Base-by-base conservation (phyloP, 2,797 vertebrate genomes). In the Poecilia velifera region DNA sequence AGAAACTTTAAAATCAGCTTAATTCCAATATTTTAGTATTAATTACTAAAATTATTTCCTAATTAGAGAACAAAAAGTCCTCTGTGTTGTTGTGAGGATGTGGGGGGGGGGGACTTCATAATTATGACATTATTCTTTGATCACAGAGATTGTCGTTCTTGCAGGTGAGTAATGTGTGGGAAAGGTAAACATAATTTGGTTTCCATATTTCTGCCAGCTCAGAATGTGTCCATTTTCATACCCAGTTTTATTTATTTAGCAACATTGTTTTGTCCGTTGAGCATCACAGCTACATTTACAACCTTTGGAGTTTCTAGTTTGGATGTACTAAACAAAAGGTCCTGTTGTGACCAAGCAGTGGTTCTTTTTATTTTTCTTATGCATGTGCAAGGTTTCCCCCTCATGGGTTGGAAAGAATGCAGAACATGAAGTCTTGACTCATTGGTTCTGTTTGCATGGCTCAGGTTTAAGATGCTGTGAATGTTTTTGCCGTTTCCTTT, bases 101-200 rank as follows among this genome's bases (percentile, higher is more conserved):
- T 57, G 82, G 78, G 57, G 82, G 90, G 82, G 90, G 77, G 57
- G 82, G 90, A 87, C 88, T 86, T 91, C 96, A 77, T 96, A 94
- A 93, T 85, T 94, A 41, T 95, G 89, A 89, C 92, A 82, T 95
- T 97, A 92, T 96, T 96, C 92, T 96, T 96, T 94, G 92, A 96
- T 92, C 92, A 90, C 96, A 97, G 97, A 96, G 91, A 93, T 84
- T 95, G 91, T 94, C 96, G 89, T 76, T 97, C 87, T 96, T 89
- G 91, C 95, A 97, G 97, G 97, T 98, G 95, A 97, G 98, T 96
- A 91, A 76, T 74, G 81, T 94, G 85, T 91, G 76, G 85, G 89
- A 92, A 92, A 94, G 93, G 93, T 93, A 91, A 91, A 79, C 49
- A 82, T 78, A 78, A 82, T 91, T 84, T 89, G 86, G 90, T 87